These are phyloP conservation scores for Apotomis capreana DNA, from an alignment of 2,888 invertebrate species.

Conservation along the genomic window DNA sequence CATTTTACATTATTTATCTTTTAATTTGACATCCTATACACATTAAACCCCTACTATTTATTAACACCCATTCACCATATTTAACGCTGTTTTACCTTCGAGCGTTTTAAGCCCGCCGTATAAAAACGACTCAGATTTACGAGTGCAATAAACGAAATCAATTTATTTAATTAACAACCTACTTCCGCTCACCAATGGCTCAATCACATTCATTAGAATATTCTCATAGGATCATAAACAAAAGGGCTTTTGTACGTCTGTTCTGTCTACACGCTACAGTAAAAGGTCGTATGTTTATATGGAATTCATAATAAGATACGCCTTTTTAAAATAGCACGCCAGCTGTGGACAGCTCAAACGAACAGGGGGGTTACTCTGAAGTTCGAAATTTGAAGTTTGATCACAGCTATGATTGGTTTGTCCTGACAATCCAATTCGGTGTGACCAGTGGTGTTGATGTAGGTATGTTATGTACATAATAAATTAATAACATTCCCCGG, in stretches of 20 bases:
- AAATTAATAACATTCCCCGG: too few species aligned
- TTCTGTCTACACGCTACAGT: slow-evolving; percentile 28
- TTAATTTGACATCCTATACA: too few species aligned
- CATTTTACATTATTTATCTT: too few species aligned
- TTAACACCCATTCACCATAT: slow-evolving; percentile 4
- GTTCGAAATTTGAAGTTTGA: too few species aligned
- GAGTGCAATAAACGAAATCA: slow-evolving; percentile 43
- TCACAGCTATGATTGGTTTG: too few species aligned
- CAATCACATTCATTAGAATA: slow-evolving; percentile 71
- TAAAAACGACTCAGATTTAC: slow-evolving; percentile 32
- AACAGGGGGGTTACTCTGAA: slow-evolving; percentile 40
- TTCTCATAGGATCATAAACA: slow-evolving; percentile 76
- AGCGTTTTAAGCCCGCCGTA: slow-evolving; percentile 3
- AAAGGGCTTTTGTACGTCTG: slow-evolving; percentile 67
- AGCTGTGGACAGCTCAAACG: slow-evolving; percentile 53
- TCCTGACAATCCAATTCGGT: too few species aligned
- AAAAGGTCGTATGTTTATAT: too few species aligned
- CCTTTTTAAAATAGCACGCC: too few species aligned
- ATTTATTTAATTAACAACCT: slow-evolving; percentile 70
- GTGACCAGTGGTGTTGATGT: too few species aligned
- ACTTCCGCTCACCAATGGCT: slow-evolving; percentile 63
- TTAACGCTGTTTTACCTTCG: slow-evolving; percentile 4
- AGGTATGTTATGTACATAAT: too few species aligned
- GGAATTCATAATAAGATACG: too few species aligned
- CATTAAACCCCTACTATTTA: background rate